Evolutionary conservation across 1,140 invertebrate genomes (phyloP), one percentile per base, ranked within the genome.

Genomic region (Metopolophium dirhodum): DNA sequence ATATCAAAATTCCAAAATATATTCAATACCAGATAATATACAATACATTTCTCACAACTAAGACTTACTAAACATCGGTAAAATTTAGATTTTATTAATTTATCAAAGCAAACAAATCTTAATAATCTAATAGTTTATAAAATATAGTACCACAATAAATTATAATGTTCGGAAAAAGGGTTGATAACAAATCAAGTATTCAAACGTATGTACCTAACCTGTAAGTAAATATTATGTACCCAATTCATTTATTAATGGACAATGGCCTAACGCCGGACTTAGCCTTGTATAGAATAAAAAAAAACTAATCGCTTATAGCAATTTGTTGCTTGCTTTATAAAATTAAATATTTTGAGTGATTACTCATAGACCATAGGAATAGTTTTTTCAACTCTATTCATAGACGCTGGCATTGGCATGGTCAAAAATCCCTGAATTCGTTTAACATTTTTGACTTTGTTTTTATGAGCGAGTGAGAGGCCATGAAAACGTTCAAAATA

Each of bases 401-500:
- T 90, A 90, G 88, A n/a, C 45, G 3, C 88, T 90, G 88, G 88
- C 88, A 90, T 90, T 3, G 23, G 23, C 57, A 57, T 57, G 37
- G 35, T 14, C 22, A 57, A 90, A 90, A 90, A 61, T 61, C 88
- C 54, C 88, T 61, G 88, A 57, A 61, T 89, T 89, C n/a, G 88
- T 61, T 90, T 61, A 41, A 41, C 88, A 57, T 90, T 61, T 90
- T 90, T 37, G 20, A 61, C 51, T 90, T 54, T 41, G 88, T 61
- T 90, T 90, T 90, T 61, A 90, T 30, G 51, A 90, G 37, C 51
- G 23, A 57, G 88, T 7, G 51, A 57, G 49, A 41, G 88, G 51
- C 54, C 88, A 57, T 30, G 54, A 90, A 57, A 90, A 61, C 37
- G 88, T 90, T 61, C 88, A 61, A 90, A 90, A 90, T 90, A 90